Evolutionary conservation across 1,140 invertebrate genomes (phyloP), one percentile per base, ranked within the genome.

Genomic region (Cataglyphis hispanica): DNA sequence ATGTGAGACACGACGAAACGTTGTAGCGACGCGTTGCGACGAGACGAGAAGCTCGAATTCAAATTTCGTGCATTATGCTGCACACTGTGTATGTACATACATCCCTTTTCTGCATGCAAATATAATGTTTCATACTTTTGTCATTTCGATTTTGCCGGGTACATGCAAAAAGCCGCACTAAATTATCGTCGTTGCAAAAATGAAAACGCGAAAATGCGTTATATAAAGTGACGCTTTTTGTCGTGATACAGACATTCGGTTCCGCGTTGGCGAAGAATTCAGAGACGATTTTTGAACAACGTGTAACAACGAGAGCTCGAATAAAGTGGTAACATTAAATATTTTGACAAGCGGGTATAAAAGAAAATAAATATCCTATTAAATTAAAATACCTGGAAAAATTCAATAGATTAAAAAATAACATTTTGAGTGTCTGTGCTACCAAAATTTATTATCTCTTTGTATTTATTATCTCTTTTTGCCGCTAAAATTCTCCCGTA

Each of bases 141-240:
- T 66, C 61, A 53, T 70, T 69, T 81, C 34, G 25, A 53, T 72
- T 72, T 81, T 43, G 53, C 66, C 66, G 64, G 64, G 25, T 31
- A 34, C 50, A 56, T 34, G 66, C 50, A 27, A 58, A 58, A 70
- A 58, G 64, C 11, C 50, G 37, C 34, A 43, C 66, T 72, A 60
- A 81, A 81, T 72, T 43, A 46, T 70, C 34, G n/a, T 70, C 67
- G 64, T 70, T 37, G 37, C 50, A 22, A 43, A 43, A 72, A 81
- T 43, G 34, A 72, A 66, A 70, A 67, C 27, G 74, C 56, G 60
- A 78, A n/a, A n/a, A 78, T n/a, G 50, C 77, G 64, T 70, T 58
- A 40, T 67, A 70, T 81, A 81, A 81, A 70, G 66, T 40, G 22
- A n/a, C n/a, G 46, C 58, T 77, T 70, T 70, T 70, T 40, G 16